phyloP scores from a whole-genome alignment of 2,113 vertebrate species.

The Oceanites oceanicus region DNA sequence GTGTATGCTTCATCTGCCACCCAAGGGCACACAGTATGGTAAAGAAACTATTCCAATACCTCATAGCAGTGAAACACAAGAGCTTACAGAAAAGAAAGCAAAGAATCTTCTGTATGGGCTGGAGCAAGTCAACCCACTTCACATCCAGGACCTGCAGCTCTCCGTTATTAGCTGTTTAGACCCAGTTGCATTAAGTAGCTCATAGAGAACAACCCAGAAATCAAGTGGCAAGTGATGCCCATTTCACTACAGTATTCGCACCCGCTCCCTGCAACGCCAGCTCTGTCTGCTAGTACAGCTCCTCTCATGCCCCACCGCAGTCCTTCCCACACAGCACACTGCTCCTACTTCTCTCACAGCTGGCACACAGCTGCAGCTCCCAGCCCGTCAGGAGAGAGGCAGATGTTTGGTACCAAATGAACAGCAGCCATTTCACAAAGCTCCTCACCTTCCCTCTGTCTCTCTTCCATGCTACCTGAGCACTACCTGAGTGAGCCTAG shows the following conservation, averaged over 20 bases:
- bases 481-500: not conserved
- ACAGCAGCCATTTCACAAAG: not conserved
- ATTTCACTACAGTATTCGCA: not conserved
- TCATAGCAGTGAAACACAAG: not conserved
- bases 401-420: not conserved
- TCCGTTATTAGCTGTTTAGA: not conserved
- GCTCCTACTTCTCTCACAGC: not conserved
- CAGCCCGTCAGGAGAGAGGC: not conserved
- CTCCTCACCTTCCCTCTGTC: not conserved
- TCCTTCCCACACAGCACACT: not conserved
- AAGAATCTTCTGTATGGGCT: not conserved
- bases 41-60: not conserved
- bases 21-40: not conserved
- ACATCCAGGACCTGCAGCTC: not conserved
- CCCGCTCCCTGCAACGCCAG: not conserved
- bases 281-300: not conserved
- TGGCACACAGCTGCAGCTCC: not conserved
- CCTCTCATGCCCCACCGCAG: not conserved
- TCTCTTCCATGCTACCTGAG: not conserved
- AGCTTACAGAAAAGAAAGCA: not conserved
- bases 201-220: not conserved
- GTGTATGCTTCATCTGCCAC: not conserved
- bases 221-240: not conserved
- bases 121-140: not conserved
- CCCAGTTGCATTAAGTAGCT: not conserved